Base-by-base conservation (phyloP, 1,140 invertebrate genomes). In the Drosophila fuyamai region DNA sequence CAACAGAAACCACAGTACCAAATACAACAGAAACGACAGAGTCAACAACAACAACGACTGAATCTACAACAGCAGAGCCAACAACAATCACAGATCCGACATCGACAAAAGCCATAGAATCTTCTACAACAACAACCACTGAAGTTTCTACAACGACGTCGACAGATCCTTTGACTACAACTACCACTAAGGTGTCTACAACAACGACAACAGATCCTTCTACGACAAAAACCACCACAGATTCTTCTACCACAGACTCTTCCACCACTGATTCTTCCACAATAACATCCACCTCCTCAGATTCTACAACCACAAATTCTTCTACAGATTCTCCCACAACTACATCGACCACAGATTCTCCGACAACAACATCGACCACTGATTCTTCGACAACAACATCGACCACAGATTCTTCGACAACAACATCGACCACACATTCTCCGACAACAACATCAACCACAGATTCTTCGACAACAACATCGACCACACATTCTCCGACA, bases 131-230 rank as follows among this genome's bases (percentile, higher is more conserved):
- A 14, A 48, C 53, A 14, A 47, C 9, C 0, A 35, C 36, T 4
- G 12, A n/a, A 16, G 6, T 14, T 18, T 14, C 51, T 1, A 38
- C 9, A 0, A 47, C 51, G 27, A 55, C 41, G 1, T 16, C 51
- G 7, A 4, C 54, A 12, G 27, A n/a, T 14, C 7, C 41, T 18
- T n/a, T 36, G 1, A 47, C 46, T 14, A 57, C 67, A 51, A 51
- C 51, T 32, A 29, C 51, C 0, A 9, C 54, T 3, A 10, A 13
- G 18, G 4, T 41, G 1, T 13, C 63, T 7, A 59, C 35, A 5
- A 51, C 55, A 4, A 58, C 27, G 12, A 16, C 56, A 2, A 18
- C 46, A 7, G n/a, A 9, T 18, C 4, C 32, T 5, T 23, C 47
- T 14, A 29, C 56, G 1, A 27, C 57, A 44, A 60, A 12, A 5